Evolutionary conservation across 2,888 invertebrate species (phyloP).

Genomic region (Scaptomyza cyrtandrae): DNA sequence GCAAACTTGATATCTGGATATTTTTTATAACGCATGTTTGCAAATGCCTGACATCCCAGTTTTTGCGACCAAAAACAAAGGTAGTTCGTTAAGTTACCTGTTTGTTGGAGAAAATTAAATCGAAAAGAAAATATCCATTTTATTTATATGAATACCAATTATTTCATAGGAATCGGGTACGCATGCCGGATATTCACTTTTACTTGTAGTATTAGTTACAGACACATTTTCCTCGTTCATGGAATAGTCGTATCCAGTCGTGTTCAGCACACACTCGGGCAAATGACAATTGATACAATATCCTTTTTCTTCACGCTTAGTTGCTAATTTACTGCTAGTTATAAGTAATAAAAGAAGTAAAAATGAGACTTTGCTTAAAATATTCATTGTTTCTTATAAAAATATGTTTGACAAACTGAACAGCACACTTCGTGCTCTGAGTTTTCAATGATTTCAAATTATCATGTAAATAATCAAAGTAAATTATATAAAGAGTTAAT

Average conservation of each 20-base stretch:
- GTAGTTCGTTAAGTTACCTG: slow-evolving; percentile 4
- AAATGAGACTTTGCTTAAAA: not conserved
- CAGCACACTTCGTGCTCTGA: not conserved
- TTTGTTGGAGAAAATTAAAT: not conserved
- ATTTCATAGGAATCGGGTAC: slow-evolving; percentile 7
- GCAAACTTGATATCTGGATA: not conserved
- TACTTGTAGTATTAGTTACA: not conserved
- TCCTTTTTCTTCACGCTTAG: too few relatives aligned
- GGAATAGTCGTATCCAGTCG: not conserved
- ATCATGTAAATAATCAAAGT: too few relatives aligned
- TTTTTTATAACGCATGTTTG: not conserved
- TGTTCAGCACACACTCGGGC: slow-evolving; percentile 4
- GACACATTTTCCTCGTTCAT: not conserved
- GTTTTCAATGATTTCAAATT: too few relatives aligned
- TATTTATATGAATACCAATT: slow-evolving; percentile 3
- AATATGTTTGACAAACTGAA: not conserved
- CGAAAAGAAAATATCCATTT: not conserved
- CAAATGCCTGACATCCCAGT: slow-evolving; percentile 2
- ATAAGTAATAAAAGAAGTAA: not conserved
- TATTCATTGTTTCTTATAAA: not conserved
- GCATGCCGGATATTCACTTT: not conserved
- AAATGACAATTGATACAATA: slow-evolving; percentile 15
- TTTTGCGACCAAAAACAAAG: slow-evolving; percentile 17
- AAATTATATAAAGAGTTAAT: too few relatives aligned
- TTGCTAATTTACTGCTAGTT: not conserved